phyloP scores from a whole-genome alignment of 1,140 invertebrate species.

The Coptotermes formosanus region DNA sequence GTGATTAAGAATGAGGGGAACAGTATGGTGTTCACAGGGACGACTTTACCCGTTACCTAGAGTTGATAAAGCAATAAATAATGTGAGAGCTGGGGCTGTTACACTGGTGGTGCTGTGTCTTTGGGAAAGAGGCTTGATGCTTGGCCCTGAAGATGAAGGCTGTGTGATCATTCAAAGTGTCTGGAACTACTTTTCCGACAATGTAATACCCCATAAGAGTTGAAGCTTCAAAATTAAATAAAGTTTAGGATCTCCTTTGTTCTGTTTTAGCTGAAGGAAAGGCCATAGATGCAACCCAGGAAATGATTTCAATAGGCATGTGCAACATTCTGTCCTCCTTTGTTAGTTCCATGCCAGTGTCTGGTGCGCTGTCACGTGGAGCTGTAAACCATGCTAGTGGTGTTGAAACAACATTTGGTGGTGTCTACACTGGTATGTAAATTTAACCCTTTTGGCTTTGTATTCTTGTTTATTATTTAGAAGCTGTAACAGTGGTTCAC shows the following conservation, averaged over 20 bases:
- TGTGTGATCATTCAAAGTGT: too few species aligned
- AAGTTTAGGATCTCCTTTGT: neutral
- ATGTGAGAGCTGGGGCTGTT: too few species aligned
- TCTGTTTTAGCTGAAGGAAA: constrained; percentile 58
- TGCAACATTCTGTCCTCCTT: constrained; percentile 84
- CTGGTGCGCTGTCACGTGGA: constrained; percentile 77
- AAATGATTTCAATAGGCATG: constrained; percentile 74
- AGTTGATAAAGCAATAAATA: too few species aligned
- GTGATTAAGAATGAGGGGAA: too few species aligned
- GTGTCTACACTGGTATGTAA: constrained; percentile 69
- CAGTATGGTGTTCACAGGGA: too few species aligned
- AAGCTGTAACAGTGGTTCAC: neutral
- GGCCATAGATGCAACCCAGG: constrained; percentile 72
- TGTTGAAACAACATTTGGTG: constrained; percentile 75
- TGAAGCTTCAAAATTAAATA: too few species aligned
- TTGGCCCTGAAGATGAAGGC: too few species aligned
- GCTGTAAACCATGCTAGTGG: constrained; percentile 86
- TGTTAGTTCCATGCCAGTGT: constrained; percentile 81
- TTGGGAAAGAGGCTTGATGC: too few species aligned
- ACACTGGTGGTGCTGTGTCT: too few species aligned
- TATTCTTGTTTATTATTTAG: neutral
- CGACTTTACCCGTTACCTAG: too few species aligned
- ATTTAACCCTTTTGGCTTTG: neutral
- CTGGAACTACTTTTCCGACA: too few species aligned
- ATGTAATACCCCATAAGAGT: too few species aligned